Evolutionary conservation across 2,797 vertebrate species (phyloP).

Genomic region (Chaenodraco wilsoni): DNA sequence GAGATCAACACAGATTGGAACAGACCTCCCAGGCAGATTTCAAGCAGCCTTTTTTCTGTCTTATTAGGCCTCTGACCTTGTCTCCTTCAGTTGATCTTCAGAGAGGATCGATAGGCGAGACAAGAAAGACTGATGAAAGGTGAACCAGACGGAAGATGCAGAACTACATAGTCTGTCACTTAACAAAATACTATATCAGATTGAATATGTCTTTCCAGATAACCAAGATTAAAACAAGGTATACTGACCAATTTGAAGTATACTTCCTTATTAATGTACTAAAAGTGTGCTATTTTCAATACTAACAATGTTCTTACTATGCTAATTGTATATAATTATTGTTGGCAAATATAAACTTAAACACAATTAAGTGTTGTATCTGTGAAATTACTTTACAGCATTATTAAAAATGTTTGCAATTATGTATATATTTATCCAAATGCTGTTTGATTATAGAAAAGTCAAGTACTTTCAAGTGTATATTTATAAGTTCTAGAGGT

Average conservation of each 20-base stretch:
- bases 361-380: too few relatives aligned
- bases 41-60: conserved; percentile 49
- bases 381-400: too few relatives aligned
- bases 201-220: neutral
- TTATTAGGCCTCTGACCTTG: conserved; percentile 50
- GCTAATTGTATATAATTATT: too few relatives aligned
- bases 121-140: conserved; percentile 40
- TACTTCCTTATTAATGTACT: too few relatives aligned
- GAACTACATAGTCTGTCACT: conserved; percentile 18
- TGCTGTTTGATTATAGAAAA: neutral
- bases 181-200: neutral
- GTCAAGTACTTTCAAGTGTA: neutral
- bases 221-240: too few relatives aligned
- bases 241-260: too few relatives aligned
- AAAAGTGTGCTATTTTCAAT: too few relatives aligned
- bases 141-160: conserved; percentile 23
- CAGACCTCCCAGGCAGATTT: conserved; percentile 40
- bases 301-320: too few relatives aligned
- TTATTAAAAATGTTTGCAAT: neutral
- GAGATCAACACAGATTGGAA: conserved; percentile 22
- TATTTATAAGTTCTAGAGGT: neutral
- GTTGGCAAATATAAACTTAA: too few relatives aligned
- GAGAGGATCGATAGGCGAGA: conserved; percentile 58
- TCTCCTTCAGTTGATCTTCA: conserved; percentile 52
- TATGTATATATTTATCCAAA: neutral